Evolutionary conservation across 2,113 vertebrate genomes (phyloP).

Genomic region (Pundamilia nyererei): DNA sequence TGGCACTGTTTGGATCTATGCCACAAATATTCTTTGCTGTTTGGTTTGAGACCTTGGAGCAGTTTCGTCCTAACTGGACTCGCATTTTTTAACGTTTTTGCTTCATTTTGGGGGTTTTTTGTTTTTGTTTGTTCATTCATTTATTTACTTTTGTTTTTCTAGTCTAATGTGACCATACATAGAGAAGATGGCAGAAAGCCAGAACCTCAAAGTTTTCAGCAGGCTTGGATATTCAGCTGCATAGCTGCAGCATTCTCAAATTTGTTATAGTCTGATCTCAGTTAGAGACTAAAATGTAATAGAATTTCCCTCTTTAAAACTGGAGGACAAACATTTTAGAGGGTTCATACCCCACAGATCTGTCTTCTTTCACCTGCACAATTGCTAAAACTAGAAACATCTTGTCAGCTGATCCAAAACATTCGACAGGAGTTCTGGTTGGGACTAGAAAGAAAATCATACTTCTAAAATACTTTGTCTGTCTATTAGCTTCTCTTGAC

Average conservation of each 20-base stretch:
- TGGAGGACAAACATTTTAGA: background rate
- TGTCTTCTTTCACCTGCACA: background rate
- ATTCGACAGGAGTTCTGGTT: background rate
- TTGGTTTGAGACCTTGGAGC: background rate
- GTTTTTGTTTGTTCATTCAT: background rate
- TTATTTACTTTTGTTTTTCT: background rate
- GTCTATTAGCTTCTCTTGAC: background rate
- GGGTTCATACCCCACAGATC: background rate
- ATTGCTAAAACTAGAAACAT: background rate
- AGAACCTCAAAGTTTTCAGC: background rate
- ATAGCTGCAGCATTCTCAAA: background rate
- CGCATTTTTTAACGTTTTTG: background rate
- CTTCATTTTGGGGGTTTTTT: fast-evolving
- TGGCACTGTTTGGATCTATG: background rate
- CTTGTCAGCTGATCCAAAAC: background rate
- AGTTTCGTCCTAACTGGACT: background rate
- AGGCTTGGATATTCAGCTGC: background rate
- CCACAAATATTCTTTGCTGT: background rate
- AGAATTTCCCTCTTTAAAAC: background rate
- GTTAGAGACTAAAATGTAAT: background rate
- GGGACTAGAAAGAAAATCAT: background rate
- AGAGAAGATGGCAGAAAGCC: background rate
- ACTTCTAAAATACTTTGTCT: background rate
- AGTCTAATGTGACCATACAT: background rate
- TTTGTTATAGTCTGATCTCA: background rate